Conservation (phyloP, 2,888 invertebrate genomes). For the Yponomeuta cagnagella region DNA sequence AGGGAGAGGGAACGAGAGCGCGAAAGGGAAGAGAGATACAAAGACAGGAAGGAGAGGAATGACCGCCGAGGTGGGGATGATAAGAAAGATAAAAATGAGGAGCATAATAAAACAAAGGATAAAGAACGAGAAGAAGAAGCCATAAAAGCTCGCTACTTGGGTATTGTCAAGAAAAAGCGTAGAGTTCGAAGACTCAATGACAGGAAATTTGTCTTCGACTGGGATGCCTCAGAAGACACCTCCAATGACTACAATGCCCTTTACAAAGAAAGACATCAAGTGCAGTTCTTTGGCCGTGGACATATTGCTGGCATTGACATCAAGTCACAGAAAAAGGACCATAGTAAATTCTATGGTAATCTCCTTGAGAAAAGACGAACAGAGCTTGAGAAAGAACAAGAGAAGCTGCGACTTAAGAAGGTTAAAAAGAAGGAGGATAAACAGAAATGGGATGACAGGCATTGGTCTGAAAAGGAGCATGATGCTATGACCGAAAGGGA, state of each 20-base stretch:
- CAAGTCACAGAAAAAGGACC: slow-evolving; percentile 95
- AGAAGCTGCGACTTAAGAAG: slow-evolving; percentile 93
- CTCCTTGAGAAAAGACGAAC: slow-evolving; percentile 95
- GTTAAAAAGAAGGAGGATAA: slow-evolving; percentile 97
- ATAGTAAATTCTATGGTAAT: slow-evolving; percentile 97
- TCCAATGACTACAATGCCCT: slow-evolving; percentile 97
- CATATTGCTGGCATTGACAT: slow-evolving; percentile 99
- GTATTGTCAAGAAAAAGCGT: slow-evolving; percentile 93
- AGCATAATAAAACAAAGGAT: slow-evolving; percentile 80
- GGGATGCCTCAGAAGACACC: slow-evolving; percentile 99
- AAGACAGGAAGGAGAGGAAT: slow-evolving; percentile 53
- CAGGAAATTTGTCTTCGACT: slow-evolving; percentile 99
- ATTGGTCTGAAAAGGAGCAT: slow-evolving; percentile 97
- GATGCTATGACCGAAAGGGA: slow-evolving; percentile 99
- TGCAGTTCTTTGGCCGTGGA: slow-evolving; percentile 98
- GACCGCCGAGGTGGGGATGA: slow-evolving; percentile 61
- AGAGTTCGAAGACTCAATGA: slow-evolving; percentile 96
- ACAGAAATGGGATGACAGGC: slow-evolving; percentile 98
- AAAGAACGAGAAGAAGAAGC: slow-evolving; percentile 96
- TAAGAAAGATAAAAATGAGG: slow-evolving; percentile 70
- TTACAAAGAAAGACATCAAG: slow-evolving; percentile 97
- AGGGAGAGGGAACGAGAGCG: slow-evolving; percentile 68
- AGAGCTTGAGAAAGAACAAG: slow-evolving; percentile 97
- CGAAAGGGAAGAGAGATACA: slow-evolving; percentile 82
- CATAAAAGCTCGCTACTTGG: slow-evolving; percentile 96